Conservation (phyloP, 2,888 invertebrate genomes). For the Tiphia femorata region DNA sequence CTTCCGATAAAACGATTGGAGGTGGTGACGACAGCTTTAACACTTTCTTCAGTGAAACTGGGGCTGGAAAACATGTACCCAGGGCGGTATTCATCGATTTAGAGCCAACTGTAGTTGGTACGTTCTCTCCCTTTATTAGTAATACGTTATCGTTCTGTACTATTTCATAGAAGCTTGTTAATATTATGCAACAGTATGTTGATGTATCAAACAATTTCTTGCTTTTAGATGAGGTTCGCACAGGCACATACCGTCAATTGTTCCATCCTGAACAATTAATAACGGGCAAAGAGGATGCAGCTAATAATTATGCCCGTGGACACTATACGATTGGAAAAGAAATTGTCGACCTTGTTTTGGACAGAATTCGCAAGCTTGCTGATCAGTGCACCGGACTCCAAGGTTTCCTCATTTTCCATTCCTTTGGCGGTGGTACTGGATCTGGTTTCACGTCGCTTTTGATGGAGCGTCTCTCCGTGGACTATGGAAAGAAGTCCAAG, state of each 20-base stretch:
- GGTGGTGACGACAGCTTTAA: slow-evolving; percentile 95
- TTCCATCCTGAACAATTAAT: slow-evolving; percentile 98
- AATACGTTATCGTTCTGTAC: background rate
- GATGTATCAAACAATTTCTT: background rate
- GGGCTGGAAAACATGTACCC: slow-evolving; percentile 96
- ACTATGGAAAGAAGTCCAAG: slow-evolving; percentile 97
- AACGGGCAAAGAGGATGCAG: slow-evolving; percentile 97
- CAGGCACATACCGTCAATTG: slow-evolving; percentile 93
- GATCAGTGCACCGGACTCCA: slow-evolving; percentile 94
- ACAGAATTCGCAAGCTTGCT: slow-evolving; percentile 87
- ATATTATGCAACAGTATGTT: background rate
- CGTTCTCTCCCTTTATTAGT: too few species aligned
- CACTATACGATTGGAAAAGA: slow-evolving; percentile 98
- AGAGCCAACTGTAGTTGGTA: slow-evolving; percentile 93
- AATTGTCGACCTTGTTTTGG: slow-evolving; percentile 90
- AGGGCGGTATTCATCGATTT: slow-evolving; percentile 95
- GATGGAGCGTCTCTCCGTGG: slow-evolving; percentile 96
- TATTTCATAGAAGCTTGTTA: background rate
- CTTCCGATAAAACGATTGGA: slow-evolving; percentile 91
- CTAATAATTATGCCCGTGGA: slow-evolving; percentile 97
- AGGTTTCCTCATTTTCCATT: slow-evolving; percentile 97
- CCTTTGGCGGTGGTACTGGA: slow-evolving; percentile 94
- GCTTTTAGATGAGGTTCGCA: slow-evolving; percentile 87
- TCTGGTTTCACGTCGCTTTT: slow-evolving; percentile 97
- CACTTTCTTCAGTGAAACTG: slow-evolving; percentile 95